These are phyloP conservation scores for Zingel zingel DNA, from an alignment of 2,113 vertebrate species.

Conservation along the genomic window DNA sequence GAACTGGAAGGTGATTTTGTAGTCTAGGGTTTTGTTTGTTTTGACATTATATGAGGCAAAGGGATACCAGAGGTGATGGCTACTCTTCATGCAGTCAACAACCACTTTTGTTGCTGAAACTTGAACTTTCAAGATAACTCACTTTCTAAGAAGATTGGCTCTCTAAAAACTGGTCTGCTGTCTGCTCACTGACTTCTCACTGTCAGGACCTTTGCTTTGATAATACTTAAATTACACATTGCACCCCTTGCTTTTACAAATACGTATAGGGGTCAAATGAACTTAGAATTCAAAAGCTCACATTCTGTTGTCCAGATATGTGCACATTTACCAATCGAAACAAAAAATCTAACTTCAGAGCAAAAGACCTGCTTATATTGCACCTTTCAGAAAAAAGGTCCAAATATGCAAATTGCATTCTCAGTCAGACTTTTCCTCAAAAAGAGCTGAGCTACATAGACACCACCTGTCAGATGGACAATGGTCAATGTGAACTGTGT, in stretches of 20 bases:
- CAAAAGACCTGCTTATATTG: not conserved
- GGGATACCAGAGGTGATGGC: not conserved
- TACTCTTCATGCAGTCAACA: not conserved
- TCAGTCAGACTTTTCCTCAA: not conserved
- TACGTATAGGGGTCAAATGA: not conserved
- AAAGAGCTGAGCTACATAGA: conserved; percentile 3
- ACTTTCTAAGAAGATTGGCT: not conserved
- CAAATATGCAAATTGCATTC: not conserved
- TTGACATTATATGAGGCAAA: too few relatives aligned
- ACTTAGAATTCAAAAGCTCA: not conserved
- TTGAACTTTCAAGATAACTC: not conserved
- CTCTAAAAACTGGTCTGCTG: not conserved
- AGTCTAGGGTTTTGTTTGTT: not conserved
- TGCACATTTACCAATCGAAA: not conserved
- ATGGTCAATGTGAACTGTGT: conserved; percentile 44
- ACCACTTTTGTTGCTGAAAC: not conserved
- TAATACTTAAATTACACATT: not conserved
- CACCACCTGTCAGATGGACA: conserved; percentile 54
- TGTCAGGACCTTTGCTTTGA: not conserved
- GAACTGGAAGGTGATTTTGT: conserved; percentile 6
- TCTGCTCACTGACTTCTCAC: not conserved
- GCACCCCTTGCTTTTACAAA: not conserved
- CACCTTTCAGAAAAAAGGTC: not conserved
- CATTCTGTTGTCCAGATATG: not conserved
- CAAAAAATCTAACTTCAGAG: not conserved